A percentile compares a stretch with the other conserved stretches of the same genome.
Conservation (phyloP, 1,140 invertebrate species). For the Hyles vespertilio region DNA sequence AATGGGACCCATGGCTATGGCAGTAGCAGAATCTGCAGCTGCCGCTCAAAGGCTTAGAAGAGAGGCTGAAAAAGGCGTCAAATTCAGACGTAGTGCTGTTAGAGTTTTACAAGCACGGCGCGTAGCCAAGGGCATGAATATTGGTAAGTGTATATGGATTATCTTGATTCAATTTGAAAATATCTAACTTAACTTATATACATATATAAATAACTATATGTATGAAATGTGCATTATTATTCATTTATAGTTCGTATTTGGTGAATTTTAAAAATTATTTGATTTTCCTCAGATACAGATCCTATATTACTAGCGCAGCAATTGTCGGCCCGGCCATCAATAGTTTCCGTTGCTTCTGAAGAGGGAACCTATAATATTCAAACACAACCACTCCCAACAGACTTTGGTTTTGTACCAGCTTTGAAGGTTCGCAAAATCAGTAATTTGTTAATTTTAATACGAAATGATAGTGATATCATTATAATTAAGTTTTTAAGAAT, state of each 20-base stretch:
- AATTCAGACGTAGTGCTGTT: slow-evolving; percentile 63
- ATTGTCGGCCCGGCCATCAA: slow-evolving; percentile 61
- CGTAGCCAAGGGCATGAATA: slow-evolving; percentile 69
- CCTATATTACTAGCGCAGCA: slow-evolving; percentile 62
- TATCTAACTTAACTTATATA: too few relatives aligned
- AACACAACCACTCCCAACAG: slow-evolving; percentile 55
- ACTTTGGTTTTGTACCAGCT: slow-evolving; percentile 62
- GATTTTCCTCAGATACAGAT: slow-evolving; percentile 49
- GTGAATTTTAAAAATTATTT: neutral
- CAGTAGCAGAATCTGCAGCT: slow-evolving; percentile 62
- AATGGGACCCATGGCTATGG: slow-evolving; percentile 59
- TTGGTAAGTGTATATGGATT: slow-evolving; percentile 36
- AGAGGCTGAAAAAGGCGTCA: slow-evolving; percentile 65
- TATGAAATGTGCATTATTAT: too few relatives aligned
- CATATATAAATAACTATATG: too few relatives aligned
- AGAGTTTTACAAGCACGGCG: slow-evolving; percentile 60
- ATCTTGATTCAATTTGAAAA: too few relatives aligned
- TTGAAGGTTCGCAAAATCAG: slow-evolving; percentile 36
- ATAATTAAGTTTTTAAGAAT: too few relatives aligned
- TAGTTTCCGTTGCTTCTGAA: slow-evolving; percentile 66
- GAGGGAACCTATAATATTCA: slow-evolving; percentile 57
- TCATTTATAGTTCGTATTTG: too few relatives aligned
- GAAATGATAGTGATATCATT: too few relatives aligned
- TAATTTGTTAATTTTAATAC: neutral
- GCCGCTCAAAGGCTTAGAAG: slow-evolving; percentile 58